Conservation (phyloP, 2,888 invertebrate genomes). For the Epirrita christyi region DNA sequence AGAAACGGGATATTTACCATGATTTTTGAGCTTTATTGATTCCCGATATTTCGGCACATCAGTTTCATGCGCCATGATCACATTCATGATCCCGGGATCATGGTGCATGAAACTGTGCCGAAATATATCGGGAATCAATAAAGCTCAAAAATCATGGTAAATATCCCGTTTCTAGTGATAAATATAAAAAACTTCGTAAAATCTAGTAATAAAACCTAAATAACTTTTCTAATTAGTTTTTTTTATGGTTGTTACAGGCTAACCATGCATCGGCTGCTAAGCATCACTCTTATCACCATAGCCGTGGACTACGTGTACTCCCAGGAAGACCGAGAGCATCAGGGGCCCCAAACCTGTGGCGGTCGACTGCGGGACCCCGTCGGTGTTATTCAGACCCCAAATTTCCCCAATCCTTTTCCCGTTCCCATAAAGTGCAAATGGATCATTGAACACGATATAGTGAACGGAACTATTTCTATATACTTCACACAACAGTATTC, state of each 20-base stretch:
- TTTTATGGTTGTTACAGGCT: constrained; percentile 63
- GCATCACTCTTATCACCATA: constrained; percentile 65
- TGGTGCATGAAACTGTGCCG: no score
- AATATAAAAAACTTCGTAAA: no score
- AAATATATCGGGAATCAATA: no score
- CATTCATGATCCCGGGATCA: no score
- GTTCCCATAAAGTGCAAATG: constrained; percentile 94
- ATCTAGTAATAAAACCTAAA: no score
- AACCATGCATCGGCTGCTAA: constrained; percentile 61
- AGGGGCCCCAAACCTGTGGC: constrained; percentile 85
- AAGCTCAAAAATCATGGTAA: no score
- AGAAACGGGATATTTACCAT: no score
- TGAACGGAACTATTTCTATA: constrained; percentile 91
- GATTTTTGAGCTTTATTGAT: no score
- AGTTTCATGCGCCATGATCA: no score
- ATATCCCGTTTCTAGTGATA: no score
- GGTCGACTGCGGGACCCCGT: constrained; percentile 86
- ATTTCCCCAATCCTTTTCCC: constrained; percentile 92
- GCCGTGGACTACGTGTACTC: constrained; percentile 55
- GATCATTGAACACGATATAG: constrained; percentile 92
- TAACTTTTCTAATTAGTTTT: background rate
- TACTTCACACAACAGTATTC: constrained; percentile 96
- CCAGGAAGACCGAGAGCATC: constrained; percentile 65
- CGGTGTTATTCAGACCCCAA: constrained; percentile 92
- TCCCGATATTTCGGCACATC: no score